Percentiles rank a stretch among this genome's conserved stretches.
These are phyloP conservation scores for Coelopa frigida DNA, from an alignment of 1,140 invertebrate genomes.

Conservation along the genomic window DNA sequence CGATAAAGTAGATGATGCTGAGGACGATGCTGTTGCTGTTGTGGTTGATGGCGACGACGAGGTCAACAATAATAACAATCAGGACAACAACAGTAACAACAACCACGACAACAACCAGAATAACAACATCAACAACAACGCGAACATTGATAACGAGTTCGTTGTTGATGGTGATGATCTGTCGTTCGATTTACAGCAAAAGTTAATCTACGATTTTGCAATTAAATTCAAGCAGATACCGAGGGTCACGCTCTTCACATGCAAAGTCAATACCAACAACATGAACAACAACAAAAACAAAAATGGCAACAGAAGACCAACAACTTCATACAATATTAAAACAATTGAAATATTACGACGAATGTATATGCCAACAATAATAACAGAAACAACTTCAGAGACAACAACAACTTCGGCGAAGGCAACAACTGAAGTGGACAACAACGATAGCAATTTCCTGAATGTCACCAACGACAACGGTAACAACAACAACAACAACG, in stretches of 20 bases:
- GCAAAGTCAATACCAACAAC: constrained; percentile 18
- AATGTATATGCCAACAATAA: constrained; percentile 30
- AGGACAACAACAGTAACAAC: neutral
- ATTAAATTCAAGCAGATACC: constrained; percentile 33
- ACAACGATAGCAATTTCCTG: neutral
- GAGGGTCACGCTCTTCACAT: constrained; percentile 37
- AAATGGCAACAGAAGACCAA: constrained; percentile 10
- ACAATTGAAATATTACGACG: constrained; percentile 28
- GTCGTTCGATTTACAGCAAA: constrained; percentile 20
- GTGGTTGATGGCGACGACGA: neutral
- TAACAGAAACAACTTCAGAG: neutral
- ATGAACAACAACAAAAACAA: neutral
- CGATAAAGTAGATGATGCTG: neutral
- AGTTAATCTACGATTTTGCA: constrained; percentile 22
- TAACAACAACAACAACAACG: neutral
- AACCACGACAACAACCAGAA: neutral
- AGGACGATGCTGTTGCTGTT: neutral
- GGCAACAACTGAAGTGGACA: neutral
- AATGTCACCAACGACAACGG: neutral
- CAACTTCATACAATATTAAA: constrained; percentile 16
- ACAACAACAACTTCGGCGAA: neutral
- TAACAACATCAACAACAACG: too few relatives aligned
- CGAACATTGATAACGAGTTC: too few relatives aligned
- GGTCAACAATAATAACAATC: neutral
- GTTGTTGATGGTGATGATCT: constrained; percentile 6